Evolutionary conservation across 2,797 vertebrate species (phyloP).

Genomic region (Hirundo rustica): DNA sequence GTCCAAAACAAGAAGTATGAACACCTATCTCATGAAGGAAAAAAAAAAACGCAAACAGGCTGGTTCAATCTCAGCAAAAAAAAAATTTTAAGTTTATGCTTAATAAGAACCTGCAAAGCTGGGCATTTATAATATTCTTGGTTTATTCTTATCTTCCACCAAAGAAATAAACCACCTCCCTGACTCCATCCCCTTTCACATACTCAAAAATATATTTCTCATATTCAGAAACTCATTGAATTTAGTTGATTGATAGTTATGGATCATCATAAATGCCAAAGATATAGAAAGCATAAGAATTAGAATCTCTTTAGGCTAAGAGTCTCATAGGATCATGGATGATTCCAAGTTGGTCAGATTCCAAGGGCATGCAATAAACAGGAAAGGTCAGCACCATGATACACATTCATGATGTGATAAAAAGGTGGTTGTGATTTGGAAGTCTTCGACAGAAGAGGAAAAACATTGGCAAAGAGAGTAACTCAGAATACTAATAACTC

Average conservation of each 20-base stretch:
- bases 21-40: not conserved
- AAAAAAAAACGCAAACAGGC: not conserved
- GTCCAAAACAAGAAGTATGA: not conserved
- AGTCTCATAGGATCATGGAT: not conserved
- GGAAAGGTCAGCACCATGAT: fast-evolving
- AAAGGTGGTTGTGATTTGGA: not conserved
- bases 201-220: not conserved
- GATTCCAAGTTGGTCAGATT: not conserved
- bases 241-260: not conserved
- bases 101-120: not conserved
- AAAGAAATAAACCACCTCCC: not conserved
- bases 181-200: not conserved
- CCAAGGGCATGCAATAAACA: not conserved
- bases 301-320: not conserved
- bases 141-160: not conserved
- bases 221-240: not conserved
- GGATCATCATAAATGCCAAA: not conserved
- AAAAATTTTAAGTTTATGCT: not conserved
- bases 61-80: not conserved
- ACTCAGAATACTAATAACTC: not conserved
- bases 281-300: not conserved
- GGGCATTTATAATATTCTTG: fast-evolving
- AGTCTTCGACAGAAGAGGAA: not conserved
- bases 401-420: not conserved
- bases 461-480: fast-evolving